Evolutionary conservation across 2,113 vertebrate species (phyloP), one percentile per base, ranked within the genome.

Genomic region (Zosterops hypoxanthus): DNA sequence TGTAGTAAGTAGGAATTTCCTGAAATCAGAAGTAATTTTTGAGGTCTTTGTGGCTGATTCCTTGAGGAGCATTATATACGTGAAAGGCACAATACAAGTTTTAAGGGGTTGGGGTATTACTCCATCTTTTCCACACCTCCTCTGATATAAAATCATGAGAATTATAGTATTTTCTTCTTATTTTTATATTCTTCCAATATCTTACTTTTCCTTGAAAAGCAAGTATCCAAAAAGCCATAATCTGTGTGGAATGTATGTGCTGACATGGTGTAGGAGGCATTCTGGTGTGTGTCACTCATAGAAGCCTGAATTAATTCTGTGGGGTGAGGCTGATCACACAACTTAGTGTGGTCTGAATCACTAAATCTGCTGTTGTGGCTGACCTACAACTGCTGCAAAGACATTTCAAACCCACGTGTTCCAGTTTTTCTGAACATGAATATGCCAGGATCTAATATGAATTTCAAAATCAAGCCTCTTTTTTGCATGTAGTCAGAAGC

Each of bases 381-480:
- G 91, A 53, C 70, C 73, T 49, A 31, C 66, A 61, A 23, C 42
- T 65, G 9, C 8, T 85, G 86, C 78, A 85, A 49, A 61, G 84
- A n/a, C 61, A 80, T 92, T 95, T 91, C 84, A 70, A 95, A 63
- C 94, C 87, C 42, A 92, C 42, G 2, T 69, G 50, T 33, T 66
- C 86, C 33, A 34, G 44, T 82, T 92, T 78, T 53, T 50, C 46
- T 1, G 2, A 53, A 39, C 23, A 17, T 63, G 50, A 94, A 59
- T 70, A 77, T 66, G n/a, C 34, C 29, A 53, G 33, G 46, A 47
- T 21, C 50, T 72, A 50, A 91, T 80, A 55, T 4, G 70, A 94
- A 88, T 93, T 92, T 91, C 84, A 92, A 82, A 96, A 91, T 34
- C 75, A 49, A 72, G 29, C 59, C 18, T 86, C 46, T 78, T 79